Evolutionary conservation across 2,797 vertebrate genomes (phyloP), one percentile per base, ranked within the genome.

Genomic region (Morelia viridis): DNA sequence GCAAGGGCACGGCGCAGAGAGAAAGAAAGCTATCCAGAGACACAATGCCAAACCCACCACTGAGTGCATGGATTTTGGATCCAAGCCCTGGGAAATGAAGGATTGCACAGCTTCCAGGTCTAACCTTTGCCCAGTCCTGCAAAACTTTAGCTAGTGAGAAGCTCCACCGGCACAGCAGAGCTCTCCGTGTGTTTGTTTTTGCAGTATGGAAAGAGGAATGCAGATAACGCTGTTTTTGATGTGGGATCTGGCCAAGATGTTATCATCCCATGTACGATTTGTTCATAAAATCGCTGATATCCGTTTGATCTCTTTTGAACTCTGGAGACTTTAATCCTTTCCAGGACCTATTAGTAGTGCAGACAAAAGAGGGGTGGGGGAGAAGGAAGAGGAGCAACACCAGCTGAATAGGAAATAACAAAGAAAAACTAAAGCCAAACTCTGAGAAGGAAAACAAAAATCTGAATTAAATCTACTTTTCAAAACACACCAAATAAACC

Each of bases 301-400:
- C 93, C 11, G 0, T 94, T 96, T 91, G 92, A 88, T 94, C 94
- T 95, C 5, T 95, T 96, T 95, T 96, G 64, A 92, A 90, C 93
- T 94, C 35, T 35, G 90, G 91, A 85, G 94, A 84, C 61, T 76
- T 95, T 92, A 92, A 86, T 95, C 94, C 94, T 91, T 94, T 92
- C 93, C 93, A 92, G 89, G 61, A 94, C 93, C 76, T 94, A 2
- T 94, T 95, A 46, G 60, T 93, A 90, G 87, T 93, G 60, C 61
- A 95, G 88, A 93, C 89, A 93, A 35, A 8, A 9, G 6, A 53
- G 28, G 7, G 17, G 65, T 5, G n/a, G 5, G 41, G 85, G 65
- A 76, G 1, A 92, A 94, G 31, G 53, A 85, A 90, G 46, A 92
- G 91, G 71, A 96, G 35, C 50, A 94, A 87, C 4, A 0, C 46